Conservation (phyloP, 2,113 vertebrate genomes). For the Phainopepla nitens region DNA sequence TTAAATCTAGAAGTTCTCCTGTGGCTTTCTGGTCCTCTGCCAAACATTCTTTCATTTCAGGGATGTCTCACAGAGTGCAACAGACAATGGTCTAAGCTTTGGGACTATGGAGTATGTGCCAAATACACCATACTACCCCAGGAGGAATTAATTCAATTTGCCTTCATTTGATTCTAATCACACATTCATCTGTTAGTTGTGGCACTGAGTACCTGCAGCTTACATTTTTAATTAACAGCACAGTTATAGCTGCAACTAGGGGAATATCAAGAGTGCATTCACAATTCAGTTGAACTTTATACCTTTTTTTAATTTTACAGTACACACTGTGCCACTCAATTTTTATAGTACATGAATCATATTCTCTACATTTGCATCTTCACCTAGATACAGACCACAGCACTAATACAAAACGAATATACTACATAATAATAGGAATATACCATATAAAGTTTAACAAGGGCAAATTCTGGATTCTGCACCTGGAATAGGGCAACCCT, state of each 20-base stretch:
- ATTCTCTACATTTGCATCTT: neutral
- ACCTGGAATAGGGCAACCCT: neutral
- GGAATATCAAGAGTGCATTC: conserved; percentile 31
- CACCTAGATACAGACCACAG: neutral
- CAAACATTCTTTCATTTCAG: neutral
- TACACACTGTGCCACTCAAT: neutral
- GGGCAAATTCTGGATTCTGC: neutral
- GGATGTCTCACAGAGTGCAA: neutral
- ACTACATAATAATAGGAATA: neutral
- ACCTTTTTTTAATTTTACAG: neutral
- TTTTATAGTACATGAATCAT: neutral
- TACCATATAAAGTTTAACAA: neutral
- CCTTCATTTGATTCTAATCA: conserved; percentile 44
- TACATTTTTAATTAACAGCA: conserved; percentile 35
- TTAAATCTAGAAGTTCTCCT: neutral
- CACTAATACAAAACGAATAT: neutral
- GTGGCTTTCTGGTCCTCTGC: neutral
- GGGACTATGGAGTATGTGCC: neutral
- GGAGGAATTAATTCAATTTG: conserved; percentile 48
- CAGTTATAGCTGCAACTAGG: neutral
- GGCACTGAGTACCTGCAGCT: conserved; percentile 13
- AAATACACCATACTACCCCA: neutral
- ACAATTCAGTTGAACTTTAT: neutral
- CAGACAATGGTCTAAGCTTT: neutral
- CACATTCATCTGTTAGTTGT: conserved; percentile 16